Base-by-base conservation (phyloP, 1,140 invertebrate species). In the Phymastichus coffea region DNA sequence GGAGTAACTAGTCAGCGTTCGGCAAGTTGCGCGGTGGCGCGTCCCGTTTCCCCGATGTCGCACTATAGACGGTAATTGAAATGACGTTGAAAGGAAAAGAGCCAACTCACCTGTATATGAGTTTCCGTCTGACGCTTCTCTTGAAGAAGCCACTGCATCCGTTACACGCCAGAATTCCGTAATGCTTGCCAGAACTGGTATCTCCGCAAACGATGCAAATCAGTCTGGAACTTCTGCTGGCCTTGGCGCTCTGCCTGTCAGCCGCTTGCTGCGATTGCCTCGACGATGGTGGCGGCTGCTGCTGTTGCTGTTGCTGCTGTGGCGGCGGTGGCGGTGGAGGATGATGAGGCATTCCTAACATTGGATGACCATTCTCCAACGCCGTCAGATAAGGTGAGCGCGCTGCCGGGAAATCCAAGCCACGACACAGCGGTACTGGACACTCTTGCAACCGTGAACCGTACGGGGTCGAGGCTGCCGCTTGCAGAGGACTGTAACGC, bases 91-190 rank as follows among this genome's bases (percentile, higher is more conserved):
- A n/a, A n/a, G n/a, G n/a, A n/a, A n/a, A n/a, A n/a, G n/a, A n/a
- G n/a, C n/a, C n/a, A n/a, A 33, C 28, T 80, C 79, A 97, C 95
- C 95, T 92, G 83, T 99, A 99, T 63, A 99, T 98, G 38, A 99
- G 85, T 81, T 98, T 97, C 64, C 97, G 85, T 30, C 97, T 83
- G 23, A 99, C 97, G 64, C 94, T 97, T 63, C 97, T 80, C 73
- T 99, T 99, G 83, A 99, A 99, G 82, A 99, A 99, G 2, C 97
- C 97, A 44, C 93, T 96, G 82, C 97, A 99, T 0, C 97, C 97
- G 70, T 99, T 99, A 78, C 97, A 99, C 1, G 96, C 97, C n/a
- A 99, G 83, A 63, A 99, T 99, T 0, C 97, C 97, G 76, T 98
- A 98, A 78, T 99, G 96, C 74, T 98, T 98, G 0, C 97, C 97